These are phyloP conservation scores for Macrosteles quadrilineatus DNA, from an alignment of 1,140 invertebrate species.

Conservation along the genomic window DNA sequence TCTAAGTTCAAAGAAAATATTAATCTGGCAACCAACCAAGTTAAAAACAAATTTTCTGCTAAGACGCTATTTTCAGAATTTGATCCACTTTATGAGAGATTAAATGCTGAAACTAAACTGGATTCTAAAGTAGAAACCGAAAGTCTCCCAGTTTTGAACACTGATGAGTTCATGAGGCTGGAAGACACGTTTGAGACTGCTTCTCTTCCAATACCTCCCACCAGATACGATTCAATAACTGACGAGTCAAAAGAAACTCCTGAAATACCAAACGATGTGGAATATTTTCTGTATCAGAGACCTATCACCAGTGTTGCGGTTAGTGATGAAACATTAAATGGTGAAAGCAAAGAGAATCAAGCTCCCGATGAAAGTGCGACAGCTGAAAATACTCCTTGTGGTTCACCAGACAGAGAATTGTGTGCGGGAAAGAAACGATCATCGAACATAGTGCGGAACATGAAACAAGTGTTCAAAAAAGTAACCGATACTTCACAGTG, in stretches of 20 bases:
- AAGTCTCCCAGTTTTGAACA: constrained; percentile 1
- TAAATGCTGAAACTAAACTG: background rate
- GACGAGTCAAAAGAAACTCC: background rate
- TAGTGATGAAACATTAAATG: constrained; percentile 45
- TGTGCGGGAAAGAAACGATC: constrained; percentile 45
- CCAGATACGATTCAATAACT: constrained; percentile 40
- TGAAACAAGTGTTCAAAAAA: constrained; percentile 49
- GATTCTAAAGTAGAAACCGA: background rate
- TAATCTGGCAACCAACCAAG: background rate
- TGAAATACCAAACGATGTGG: constrained; percentile 32
- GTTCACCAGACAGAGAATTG: constrained; percentile 42
- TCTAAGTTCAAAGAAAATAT: background rate
- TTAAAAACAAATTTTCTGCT: constrained; percentile 31
- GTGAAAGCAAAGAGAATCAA: constrained; percentile 44
- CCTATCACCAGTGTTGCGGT: constrained; percentile 37
- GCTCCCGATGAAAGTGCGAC: constrained; percentile 13
- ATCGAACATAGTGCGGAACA: constrained; percentile 47
- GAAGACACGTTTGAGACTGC: constrained; percentile 24
- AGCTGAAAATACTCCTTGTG: constrained; percentile 21
- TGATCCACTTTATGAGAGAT: constrained; percentile 43
- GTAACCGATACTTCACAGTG: constrained; percentile 48
- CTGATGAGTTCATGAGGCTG: constrained; percentile 10
- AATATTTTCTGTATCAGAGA: constrained; percentile 37
- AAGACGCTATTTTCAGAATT: constrained; percentile 45
- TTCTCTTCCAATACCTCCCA: constrained; percentile 39